Conservation (phyloP, 2,113 vertebrate genomes). For the Sphyrna mokarran region DNA sequence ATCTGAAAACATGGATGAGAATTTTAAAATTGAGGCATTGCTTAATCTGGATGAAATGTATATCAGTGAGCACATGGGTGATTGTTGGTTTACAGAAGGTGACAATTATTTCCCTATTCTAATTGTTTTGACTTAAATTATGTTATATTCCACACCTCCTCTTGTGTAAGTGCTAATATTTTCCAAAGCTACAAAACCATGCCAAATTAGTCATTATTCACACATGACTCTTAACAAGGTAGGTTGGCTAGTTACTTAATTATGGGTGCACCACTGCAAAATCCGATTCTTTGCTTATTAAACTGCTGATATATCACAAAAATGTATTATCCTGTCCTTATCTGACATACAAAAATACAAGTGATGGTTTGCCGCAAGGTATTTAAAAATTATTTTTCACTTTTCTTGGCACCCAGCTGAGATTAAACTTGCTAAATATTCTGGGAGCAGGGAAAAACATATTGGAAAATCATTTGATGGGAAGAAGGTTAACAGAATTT, state of each 20-base stretch:
- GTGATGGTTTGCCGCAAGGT: not conserved
- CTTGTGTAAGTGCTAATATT: not conserved
- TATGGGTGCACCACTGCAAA: not conserved
- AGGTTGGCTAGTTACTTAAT: not conserved
- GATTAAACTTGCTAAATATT: not conserved
- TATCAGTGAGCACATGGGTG: not conserved
- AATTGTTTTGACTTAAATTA: not conserved
- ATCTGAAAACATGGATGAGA: not conserved
- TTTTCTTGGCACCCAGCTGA: not conserved
- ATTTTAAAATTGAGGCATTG: not conserved
- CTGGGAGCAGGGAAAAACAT: not conserved
- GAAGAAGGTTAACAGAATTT: not conserved
- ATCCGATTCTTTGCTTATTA: not conserved
- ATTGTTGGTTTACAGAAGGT: not conserved
- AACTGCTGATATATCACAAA: not conserved
- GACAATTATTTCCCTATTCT: not conserved
- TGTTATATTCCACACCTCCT: not conserved
- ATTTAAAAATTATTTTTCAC: not conserved
- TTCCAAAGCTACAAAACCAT: not conserved
- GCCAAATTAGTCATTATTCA: not conserved
- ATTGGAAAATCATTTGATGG: conserved; percentile 4
- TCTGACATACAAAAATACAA: not conserved
- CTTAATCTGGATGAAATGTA: not conserved
- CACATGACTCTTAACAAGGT: not conserved
- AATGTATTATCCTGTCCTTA: not conserved